Conservation (phyloP, 2,797 vertebrate species). For the Euphonia xanthogaster region DNA sequence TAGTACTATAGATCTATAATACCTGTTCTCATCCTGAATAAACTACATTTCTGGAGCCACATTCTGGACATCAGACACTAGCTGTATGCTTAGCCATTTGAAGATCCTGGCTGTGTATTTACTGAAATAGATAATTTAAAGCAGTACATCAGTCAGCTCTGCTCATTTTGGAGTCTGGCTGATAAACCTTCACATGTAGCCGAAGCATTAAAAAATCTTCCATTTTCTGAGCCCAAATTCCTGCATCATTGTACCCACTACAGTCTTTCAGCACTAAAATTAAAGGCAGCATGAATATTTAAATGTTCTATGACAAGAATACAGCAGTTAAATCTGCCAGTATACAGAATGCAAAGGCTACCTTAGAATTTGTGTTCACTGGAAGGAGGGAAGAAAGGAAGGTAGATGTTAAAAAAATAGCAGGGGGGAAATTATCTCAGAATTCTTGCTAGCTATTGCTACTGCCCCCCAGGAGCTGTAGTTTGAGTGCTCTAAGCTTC, state of each 20-base stretch:
- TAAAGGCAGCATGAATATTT: constrained; percentile 35
- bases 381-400: background rate
- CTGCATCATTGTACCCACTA: background rate
- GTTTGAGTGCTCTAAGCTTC: background rate
- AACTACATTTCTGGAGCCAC: background rate
- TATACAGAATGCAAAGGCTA: constrained; percentile 32
- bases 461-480: background rate
- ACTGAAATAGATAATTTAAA: background rate
- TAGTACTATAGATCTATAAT: background rate
- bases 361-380: background rate
- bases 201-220: background rate
- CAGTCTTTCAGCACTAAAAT: constrained; percentile 16
- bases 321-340: background rate
- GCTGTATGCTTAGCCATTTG: background rate
- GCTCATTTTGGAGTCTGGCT: background rate
- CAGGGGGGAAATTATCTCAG: background rate
- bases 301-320: constrained; percentile 13
- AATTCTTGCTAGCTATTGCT: background rate
- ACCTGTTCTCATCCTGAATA: background rate
- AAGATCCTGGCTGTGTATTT: background rate
- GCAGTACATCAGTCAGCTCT: background rate
- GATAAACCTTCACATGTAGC: background rate
- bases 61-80: background rate
- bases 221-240: background rate
- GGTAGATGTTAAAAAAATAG: background rate